Evolutionary conservation across 2,797 vertebrate genomes (phyloP).

Genomic region (Coreius guichenoti): DNA sequence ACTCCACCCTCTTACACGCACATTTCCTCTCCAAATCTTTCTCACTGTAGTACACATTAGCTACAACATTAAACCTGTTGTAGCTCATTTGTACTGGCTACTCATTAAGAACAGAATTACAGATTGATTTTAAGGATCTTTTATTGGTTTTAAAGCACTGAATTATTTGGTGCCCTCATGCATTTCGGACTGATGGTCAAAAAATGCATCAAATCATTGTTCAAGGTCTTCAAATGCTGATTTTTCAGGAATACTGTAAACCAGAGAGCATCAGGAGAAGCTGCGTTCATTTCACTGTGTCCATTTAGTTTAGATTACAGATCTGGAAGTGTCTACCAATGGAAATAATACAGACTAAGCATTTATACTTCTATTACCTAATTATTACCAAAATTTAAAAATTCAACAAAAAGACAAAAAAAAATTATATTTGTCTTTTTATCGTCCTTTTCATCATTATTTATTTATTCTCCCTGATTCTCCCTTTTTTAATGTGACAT

Average conservation of each 20-base stretch:
- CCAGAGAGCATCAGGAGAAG: background rate
- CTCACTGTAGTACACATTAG: conserved; percentile 14
- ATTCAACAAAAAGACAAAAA: background rate
- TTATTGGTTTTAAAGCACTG: background rate
- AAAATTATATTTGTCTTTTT: background rate
- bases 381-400: no score
- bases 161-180: background rate
- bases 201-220: background rate
- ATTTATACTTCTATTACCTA: background rate
- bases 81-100: background rate
- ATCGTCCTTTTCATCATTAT: background rate
- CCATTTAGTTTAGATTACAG: background rate
- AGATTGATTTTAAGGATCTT: background rate
- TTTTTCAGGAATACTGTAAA: conserved; percentile 10
- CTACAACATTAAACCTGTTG: background rate
- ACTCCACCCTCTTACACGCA: conserved; percentile 20
- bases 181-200: background rate
- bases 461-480: background rate
- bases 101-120: background rate
- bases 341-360: background rate
- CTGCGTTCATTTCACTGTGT: background rate
- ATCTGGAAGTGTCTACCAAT: background rate
- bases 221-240: background rate
- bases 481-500: background rate
- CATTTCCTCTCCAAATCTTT: conserved; percentile 33